A percentile compares a stretch with the other conserved stretches of the same genome.
Conservation (phyloP, 2,797 vertebrate species). For the Denticeps clupeoides region DNA sequence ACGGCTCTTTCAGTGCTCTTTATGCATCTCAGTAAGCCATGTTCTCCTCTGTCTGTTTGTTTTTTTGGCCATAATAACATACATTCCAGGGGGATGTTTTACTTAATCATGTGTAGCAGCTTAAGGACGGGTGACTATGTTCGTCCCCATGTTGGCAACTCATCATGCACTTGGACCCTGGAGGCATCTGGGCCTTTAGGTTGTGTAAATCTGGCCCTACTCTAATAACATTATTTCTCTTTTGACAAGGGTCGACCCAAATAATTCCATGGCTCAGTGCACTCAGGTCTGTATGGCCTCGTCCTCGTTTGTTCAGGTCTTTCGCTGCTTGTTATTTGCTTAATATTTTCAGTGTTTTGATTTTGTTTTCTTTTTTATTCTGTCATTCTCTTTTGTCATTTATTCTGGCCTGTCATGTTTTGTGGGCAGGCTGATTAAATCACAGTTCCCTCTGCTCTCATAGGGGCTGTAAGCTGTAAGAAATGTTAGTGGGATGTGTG, state of each 20-base stretch:
- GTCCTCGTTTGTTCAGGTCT: background rate
- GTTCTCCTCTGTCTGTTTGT: too few relatives aligned
- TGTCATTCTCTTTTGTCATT: background rate
- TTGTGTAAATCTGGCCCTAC: background rate
- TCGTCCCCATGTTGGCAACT: slow-evolving; percentile 32
- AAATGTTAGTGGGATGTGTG: background rate
- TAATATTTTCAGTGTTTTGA: too few relatives aligned
- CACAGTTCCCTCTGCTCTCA: background rate
- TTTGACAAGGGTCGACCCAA: background rate
- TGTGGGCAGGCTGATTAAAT: background rate
- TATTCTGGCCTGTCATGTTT: background rate
- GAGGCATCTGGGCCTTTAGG: background rate
- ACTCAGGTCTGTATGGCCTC: slow-evolving; percentile 7
- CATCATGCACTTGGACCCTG: too few relatives aligned
- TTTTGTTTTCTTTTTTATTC: background rate
- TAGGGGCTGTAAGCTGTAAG: background rate
- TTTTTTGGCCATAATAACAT: too few relatives aligned
- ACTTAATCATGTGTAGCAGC: slow-evolving; percentile 50
- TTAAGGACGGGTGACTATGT: slow-evolving; percentile 34
- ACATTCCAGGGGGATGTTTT: slow-evolving; percentile 37
- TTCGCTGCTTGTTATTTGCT: background rate
- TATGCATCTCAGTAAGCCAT: too few relatives aligned
- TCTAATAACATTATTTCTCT: too few relatives aligned
- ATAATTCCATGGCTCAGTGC: background rate
- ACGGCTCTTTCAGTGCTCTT: too few relatives aligned